Evolutionary conservation across 1,140 invertebrate genomes (phyloP).

Genomic region (Bradysia coprophila): DNA sequence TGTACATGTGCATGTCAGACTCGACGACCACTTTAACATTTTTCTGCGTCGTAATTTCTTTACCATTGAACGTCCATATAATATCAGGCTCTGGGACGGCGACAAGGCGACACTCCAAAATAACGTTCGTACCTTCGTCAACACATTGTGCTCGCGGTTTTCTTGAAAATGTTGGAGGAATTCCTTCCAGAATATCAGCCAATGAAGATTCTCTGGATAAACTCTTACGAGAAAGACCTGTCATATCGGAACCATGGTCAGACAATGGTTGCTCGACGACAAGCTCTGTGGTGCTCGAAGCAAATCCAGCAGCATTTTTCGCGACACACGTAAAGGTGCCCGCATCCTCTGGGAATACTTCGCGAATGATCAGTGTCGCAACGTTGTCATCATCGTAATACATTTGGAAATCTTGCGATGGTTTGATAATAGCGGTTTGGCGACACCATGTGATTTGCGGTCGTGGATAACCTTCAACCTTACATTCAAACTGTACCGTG

Average conservation of each 20-base stretch:
- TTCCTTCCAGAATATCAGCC: constrained; percentile 78
- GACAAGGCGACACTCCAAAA: constrained; percentile 66
- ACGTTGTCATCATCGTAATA: constrained; percentile 86
- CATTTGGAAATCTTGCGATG: constrained; percentile 78
- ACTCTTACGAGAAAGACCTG: constrained; percentile 57
- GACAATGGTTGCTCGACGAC: constrained; percentile 71
- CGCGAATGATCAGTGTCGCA: constrained; percentile 79
- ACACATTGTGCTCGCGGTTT: constrained; percentile 71
- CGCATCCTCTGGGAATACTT: constrained; percentile 94
- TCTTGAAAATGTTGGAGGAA: constrained; percentile 80
- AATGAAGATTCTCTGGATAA: constrained; percentile 76
- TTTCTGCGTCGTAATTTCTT: constrained; percentile 43
- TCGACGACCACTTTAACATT: constrained; percentile 50
- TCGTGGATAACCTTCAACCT: constrained; percentile 72
- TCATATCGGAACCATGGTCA: constrained; percentile 73
- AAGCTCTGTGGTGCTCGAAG: constrained; percentile 77
- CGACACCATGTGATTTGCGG: constrained; percentile 91
- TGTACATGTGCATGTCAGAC: constrained; percentile 82
- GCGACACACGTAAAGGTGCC: constrained; percentile 92
- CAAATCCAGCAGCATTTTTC: constrained; percentile 86
- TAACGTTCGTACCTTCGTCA: constrained; percentile 58
- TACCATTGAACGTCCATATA: constrained; percentile 60
- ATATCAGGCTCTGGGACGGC: constrained; percentile 83
- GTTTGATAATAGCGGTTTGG: constrained; percentile 81
- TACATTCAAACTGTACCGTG: constrained; percentile 75